These are phyloP conservation scores for Augiades crinisus DNA, from an alignment of 2,888 invertebrate genomes.

Conservation along the genomic window DNA sequence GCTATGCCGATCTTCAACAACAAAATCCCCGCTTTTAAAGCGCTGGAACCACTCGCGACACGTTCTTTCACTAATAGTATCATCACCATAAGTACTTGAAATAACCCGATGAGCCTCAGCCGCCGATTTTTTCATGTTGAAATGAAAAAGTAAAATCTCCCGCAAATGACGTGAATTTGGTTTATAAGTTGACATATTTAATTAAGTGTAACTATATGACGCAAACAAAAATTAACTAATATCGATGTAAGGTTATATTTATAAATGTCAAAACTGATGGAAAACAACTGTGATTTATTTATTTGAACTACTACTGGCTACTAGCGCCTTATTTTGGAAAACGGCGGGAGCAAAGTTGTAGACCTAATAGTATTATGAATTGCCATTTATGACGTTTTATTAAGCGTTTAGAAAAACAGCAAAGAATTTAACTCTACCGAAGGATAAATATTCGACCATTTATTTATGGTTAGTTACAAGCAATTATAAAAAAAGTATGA, in stretches of 20 bases:
- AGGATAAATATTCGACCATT: too few species aligned
- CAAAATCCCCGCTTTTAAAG: not conserved
- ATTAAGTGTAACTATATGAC: not conserved
- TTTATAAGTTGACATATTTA: not conserved
- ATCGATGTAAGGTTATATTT: not conserved
- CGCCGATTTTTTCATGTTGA: not conserved
- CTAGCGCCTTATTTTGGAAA: too few species aligned
- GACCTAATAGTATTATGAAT: too few species aligned
- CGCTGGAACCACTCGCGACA: not conserved
- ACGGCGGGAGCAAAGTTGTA: too few species aligned
- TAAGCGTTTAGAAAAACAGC: too few species aligned
- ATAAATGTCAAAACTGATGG: not conserved
- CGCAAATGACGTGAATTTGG: not conserved
- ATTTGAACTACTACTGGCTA: not conserved
- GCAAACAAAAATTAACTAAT: not conserved
- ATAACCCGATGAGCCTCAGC: not conserved
- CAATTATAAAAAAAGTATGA: too few species aligned
- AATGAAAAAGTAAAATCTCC: not conserved
- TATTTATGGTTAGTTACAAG: too few species aligned
- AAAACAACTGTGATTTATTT: too few species aligned
- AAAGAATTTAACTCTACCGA: too few species aligned
- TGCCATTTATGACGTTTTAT: too few species aligned
- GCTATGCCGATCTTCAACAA: not conserved
- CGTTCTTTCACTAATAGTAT: too few species aligned
- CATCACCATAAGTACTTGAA: too few species aligned